Percentiles rank a stretch among this genome's conserved stretches.
phyloP scores from a whole-genome alignment of 2,797 vertebrate species.

The Trichosurus vulpecula region DNA sequence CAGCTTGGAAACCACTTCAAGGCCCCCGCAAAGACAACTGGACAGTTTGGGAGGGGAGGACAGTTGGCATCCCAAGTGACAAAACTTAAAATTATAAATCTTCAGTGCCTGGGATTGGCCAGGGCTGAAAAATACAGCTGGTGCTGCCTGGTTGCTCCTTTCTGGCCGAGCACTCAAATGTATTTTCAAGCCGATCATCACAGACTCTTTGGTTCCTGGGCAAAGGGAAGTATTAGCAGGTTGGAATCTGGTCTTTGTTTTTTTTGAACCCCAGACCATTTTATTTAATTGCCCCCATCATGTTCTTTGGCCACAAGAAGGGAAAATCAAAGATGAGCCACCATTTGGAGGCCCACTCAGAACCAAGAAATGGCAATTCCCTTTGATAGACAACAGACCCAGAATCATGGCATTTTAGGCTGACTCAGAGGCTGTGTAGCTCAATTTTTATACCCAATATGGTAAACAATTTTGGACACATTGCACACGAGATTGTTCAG shows the following conservation, averaged over 20 bases:
- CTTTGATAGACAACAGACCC: slow-evolving; percentile 74
- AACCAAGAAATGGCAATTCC: slow-evolving; percentile 68
- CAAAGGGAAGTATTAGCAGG: slow-evolving; percentile 68
- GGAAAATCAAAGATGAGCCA: slow-evolving; percentile 38
- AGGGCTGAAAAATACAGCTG: slow-evolving; percentile 80
- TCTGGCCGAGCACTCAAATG: slow-evolving; percentile 52
- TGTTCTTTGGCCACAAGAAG: slow-evolving; percentile 66
- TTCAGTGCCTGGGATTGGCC: slow-evolving; percentile 76
- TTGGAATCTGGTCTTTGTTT: slow-evolving; percentile 37
- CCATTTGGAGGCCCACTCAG: neutral
- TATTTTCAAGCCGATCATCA: slow-evolving; percentile 65
- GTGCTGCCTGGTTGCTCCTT: slow-evolving; percentile 59
- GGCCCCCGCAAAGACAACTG: slow-evolving; percentile 84
- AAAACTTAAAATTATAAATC: slow-evolving; percentile 80
- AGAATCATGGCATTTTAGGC: neutral
- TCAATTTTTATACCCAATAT: neutral
- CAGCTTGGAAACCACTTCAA: slow-evolving; percentile 89
- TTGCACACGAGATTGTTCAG: neutral
- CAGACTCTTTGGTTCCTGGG: slow-evolving; percentile 64
- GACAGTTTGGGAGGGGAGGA: slow-evolving; percentile 83
- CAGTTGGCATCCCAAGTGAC: slow-evolving; percentile 80
- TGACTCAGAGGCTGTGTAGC: neutral
- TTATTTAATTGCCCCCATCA: slow-evolving; percentile 48
- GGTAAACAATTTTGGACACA: neutral
- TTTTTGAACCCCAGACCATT: slow-evolving; percentile 63